These are phyloP conservation scores for Eulemur coronatus DNA, from an alignment of 2,797 vertebrate species.

Conservation along the genomic window DNA sequence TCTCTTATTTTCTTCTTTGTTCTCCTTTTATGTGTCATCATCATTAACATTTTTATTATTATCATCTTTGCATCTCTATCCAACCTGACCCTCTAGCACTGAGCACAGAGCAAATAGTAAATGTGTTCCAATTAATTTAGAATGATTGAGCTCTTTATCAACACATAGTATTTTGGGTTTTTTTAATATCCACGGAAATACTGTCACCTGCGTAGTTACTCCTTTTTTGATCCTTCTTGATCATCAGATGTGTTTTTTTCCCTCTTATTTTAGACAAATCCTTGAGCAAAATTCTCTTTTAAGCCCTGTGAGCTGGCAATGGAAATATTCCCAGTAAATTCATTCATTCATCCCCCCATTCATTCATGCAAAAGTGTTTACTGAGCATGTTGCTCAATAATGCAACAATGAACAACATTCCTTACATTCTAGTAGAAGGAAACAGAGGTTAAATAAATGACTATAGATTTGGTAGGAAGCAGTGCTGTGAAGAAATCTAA, in stretches of 20 bases:
- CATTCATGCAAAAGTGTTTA: neutral
- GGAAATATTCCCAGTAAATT: neutral
- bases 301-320: neutral
- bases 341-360: neutral
- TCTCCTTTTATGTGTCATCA: neutral
- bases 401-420: neutral
- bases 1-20: neutral
- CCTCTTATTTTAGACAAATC: neutral
- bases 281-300: neutral
- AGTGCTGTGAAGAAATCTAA: neutral
- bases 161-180: neutral
- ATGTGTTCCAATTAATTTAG: neutral
- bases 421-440: neutral
- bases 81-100: neutral
- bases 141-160: neutral
- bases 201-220: neutral
- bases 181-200: neutral
- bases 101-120: neutral
- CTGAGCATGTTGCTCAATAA: neutral
- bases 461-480: neutral
- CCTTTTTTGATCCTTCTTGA: neutral
- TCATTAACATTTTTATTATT: neutral
- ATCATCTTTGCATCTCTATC: neutral
- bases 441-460: neutral
- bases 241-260: neutral